Percentiles rank a stretch among this genome's conserved stretches.
Conservation (phyloP, 2,797 vertebrate species). For the Xiphorhynchus erythropygius region DNA sequence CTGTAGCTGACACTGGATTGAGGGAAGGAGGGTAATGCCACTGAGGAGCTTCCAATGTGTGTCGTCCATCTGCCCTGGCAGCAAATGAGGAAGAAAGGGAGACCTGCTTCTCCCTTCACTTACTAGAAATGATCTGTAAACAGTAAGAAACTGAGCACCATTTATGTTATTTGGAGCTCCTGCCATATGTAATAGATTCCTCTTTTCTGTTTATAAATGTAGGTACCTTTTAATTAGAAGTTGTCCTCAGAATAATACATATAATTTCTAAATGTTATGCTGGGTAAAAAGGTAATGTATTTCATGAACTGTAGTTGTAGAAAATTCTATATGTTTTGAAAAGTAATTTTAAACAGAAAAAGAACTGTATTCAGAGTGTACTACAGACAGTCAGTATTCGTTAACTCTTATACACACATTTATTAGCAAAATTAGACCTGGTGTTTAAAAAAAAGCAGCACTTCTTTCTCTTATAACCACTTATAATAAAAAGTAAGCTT, state of each 20-base stretch:
- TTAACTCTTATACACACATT: rapidly evolving
- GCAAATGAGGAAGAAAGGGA: background rate
- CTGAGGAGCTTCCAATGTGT: background rate
- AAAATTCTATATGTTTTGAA: background rate
- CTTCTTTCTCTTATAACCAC: background rate
- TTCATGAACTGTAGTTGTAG: background rate
- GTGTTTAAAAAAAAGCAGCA: background rate
- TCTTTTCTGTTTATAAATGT: background rate
- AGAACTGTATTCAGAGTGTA: background rate
- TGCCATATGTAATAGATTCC: background rate
- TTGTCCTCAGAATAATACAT: background rate
- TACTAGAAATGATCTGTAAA: background rate
- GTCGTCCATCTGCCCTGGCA: background rate
- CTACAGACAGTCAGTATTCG: background rate
- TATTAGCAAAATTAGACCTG: background rate
- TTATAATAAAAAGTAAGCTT: background rate
- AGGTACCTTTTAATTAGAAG: background rate
- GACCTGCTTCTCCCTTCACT: background rate
- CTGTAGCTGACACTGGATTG: background rate
- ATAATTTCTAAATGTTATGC: background rate
- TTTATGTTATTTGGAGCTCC: background rate
- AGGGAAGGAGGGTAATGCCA: background rate
- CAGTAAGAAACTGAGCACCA: background rate
- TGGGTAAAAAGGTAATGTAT: background rate
- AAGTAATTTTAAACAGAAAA: background rate